phyloP scores from a whole-genome alignment of 2,113 vertebrate genomes.

The Myotis davidii region DNA sequence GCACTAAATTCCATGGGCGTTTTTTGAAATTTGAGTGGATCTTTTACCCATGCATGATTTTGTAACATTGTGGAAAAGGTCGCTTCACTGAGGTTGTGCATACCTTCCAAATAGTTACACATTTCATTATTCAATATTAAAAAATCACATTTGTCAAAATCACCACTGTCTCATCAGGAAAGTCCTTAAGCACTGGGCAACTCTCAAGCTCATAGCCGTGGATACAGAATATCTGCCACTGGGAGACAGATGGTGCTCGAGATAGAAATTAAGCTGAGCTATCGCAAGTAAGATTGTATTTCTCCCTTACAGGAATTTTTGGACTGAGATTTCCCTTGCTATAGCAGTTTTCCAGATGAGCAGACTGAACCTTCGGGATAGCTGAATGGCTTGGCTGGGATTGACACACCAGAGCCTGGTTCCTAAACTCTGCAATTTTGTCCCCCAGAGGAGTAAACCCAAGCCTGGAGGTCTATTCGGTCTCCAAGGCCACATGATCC shows the following conservation, averaged over 20 bases:
- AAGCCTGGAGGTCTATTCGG: not conserved
- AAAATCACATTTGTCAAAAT: not conserved
- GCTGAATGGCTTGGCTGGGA: not conserved
- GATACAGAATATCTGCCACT: not conserved
- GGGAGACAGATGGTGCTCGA: not conserved
- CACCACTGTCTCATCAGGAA: not conserved
- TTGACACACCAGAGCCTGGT: not conserved
- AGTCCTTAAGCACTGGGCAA: not conserved
- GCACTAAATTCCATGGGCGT: not conserved
- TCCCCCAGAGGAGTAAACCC: not conserved
- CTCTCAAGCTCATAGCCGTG: not conserved
- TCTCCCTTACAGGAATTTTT: not conserved
- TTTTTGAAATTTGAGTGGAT: not conserved
- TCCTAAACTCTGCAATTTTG: not conserved
- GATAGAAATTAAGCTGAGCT: not conserved
- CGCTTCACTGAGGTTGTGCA: not conserved
- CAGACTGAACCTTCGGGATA: not conserved
- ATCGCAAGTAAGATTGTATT: not conserved
- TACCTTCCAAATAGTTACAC: not conserved
- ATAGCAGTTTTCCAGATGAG: not conserved
- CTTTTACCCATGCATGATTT: not conserved
- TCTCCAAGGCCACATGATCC: not conserved
- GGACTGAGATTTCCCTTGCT: not conserved
- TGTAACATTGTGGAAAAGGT: not conserved
- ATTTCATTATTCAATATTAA: not conserved